phyloP scores from a whole-genome alignment of 2,797 vertebrate species.

The Centropyge bicolor region DNA sequence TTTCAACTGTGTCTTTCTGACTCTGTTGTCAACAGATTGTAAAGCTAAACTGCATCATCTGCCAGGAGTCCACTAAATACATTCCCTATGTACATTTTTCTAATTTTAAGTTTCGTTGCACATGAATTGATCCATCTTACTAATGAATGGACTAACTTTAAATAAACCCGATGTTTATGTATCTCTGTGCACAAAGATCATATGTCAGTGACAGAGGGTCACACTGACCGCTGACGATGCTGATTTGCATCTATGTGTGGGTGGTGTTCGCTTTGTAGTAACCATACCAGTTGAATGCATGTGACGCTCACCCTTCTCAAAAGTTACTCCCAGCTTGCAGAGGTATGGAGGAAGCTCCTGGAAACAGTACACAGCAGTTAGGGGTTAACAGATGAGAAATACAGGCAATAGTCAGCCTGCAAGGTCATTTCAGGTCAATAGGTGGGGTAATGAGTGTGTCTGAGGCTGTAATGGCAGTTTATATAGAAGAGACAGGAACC shows the following conservation, averaged over 20 bases:
- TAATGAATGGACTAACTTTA: background rate
- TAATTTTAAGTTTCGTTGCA: background rate
- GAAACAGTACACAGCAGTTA: slow-evolving; percentile 54
- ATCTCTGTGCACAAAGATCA: background rate
- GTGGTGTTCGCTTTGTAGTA: background rate
- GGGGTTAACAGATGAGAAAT: slow-evolving; percentile 15
- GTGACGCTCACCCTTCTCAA: slow-evolving; percentile 91
- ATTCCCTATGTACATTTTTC: background rate
- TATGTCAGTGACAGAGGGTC: background rate
- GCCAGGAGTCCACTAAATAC: background rate
- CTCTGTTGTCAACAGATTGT: background rate
- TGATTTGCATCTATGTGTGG: background rate
- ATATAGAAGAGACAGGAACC: background rate
- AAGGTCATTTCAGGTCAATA: background rate
- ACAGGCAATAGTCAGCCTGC: background rate
- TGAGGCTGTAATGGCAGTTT: background rate
- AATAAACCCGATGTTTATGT: background rate
- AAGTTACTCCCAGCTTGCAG: slow-evolving; percentile 92
- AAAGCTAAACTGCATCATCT: background rate
- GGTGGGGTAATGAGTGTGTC: background rate
- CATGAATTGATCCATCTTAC: background rate
- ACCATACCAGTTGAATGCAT: background rate
- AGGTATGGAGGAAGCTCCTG: slow-evolving; percentile 96
- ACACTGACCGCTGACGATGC: background rate
- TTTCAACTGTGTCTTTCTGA: background rate